Conservation (phyloP, 2,888 invertebrate genomes). For the Drosophila anomalipes region DNA sequence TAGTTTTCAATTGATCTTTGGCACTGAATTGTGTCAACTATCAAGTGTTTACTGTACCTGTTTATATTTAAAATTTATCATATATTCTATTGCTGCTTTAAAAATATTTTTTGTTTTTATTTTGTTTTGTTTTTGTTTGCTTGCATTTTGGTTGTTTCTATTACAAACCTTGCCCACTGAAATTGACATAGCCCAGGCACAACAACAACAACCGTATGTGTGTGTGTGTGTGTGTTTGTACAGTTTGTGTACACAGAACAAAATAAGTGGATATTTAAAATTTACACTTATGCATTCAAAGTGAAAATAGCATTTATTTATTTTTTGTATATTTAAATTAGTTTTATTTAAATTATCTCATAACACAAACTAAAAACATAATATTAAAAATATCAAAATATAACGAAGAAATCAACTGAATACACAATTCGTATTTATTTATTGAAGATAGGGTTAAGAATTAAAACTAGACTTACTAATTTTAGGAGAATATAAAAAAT, state of each 20-base stretch:
- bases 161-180: constrained; percentile 52
- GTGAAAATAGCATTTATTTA: not conserved
- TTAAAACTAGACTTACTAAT: not conserved
- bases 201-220: not conserved
- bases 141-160: constrained; percentile 20
- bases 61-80: constrained; percentile 9
- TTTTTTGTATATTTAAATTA: not conserved
- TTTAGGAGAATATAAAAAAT: not conserved
- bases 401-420: not conserved
- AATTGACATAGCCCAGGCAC: constrained; percentile 35
- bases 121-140: constrained; percentile 1
- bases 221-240: not conserved
- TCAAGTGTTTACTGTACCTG: not conserved
- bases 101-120: constrained; percentile 5
- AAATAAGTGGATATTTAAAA: not conserved
- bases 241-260: not conserved
- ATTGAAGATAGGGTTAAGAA: not conserved
- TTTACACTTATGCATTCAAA: not conserved
- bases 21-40: not conserved
- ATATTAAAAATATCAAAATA: not conserved
- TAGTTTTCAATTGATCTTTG: not conserved
- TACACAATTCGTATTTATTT: not conserved
- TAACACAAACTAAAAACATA: not conserved
- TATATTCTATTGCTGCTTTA: not conserved
- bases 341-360: not conserved